Evolutionary conservation across 2,113 vertebrate genomes (phyloP).

Genomic region (Ciconia maguari): DNA sequence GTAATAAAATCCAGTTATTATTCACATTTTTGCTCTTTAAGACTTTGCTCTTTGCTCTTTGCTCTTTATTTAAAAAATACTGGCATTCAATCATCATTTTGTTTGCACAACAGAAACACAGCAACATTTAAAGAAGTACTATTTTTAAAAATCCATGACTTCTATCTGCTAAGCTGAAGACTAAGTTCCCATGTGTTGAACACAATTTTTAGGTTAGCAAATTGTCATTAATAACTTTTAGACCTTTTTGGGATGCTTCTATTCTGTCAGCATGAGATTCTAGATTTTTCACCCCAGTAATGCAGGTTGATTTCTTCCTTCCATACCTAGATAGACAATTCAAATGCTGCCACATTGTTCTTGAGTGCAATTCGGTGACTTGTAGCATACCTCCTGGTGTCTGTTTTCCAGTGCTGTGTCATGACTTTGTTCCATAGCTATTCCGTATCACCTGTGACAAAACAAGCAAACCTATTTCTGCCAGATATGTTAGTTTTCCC

Average conservation of each 20-base stretch:
- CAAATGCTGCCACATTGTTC: neutral
- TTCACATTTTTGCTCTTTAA: neutral
- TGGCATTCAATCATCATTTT: neutral
- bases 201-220: neutral
- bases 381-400: neutral
- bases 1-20: neutral
- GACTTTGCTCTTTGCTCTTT: no score
- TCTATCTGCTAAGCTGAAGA: neutral
- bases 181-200: neutral
- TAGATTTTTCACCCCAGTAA: neutral
- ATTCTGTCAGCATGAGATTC: neutral
- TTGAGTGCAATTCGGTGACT: neutral
- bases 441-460: neutral
- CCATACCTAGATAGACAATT: neutral
- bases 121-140: neutral
- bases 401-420: neutral
- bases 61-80: neutral
- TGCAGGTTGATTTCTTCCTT: neutral
- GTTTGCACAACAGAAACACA: neutral
- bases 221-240: neutral
- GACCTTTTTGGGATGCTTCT: neutral
- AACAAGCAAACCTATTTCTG: neutral
- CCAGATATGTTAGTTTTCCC: neutral
- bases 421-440: fast-evolving
- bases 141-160: neutral